Evolutionary conservation across 2,113 vertebrate genomes (phyloP), one percentile per base, ranked within the genome.

Genomic region (Lophotis ruficrista): DNA sequence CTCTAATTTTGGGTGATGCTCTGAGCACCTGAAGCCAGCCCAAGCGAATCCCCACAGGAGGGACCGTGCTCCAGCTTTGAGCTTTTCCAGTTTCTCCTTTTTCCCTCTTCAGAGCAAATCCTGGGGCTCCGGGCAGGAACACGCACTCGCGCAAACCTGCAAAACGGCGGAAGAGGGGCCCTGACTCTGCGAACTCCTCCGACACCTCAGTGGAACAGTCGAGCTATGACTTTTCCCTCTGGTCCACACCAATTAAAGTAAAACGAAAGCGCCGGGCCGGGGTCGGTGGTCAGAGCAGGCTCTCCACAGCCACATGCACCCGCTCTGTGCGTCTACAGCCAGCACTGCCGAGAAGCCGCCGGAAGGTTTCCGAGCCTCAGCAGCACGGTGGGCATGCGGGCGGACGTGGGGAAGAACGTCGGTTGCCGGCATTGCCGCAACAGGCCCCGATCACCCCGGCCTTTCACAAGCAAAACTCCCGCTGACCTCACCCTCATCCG

Each of bases 131-230:
- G 2, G 18, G 41, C 5, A 22, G 50, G 23, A 47, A 56, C 57
- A 41, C 0, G 7, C 50, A 5, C 20, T 48, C 6, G 2, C 3
- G 0, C 16, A 21, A 38, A 38, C 27, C 41, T 15, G 33, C 14
- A 3, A 7, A 38, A 18, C 0, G 4, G 12, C 18, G 2, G 22
- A 43, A 56, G 35, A 43, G 16, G 41, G 41, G 41, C 14, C 41
- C 41, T 43, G 41, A 14, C 14, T 15, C 41, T 14, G 41, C 41
- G 10, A 43, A 14, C 69, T 13, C 61, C 54, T 13, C 53, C 2
- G 2, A 2, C 7, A 0, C 17, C 38, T 5, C 10, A 1, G 33
- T 10, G 20, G 58, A 25, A 12, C 37, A 9, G 5, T 2, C 1
- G 9, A 14, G n/a, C 33, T 4, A 0, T 0, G 28, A 2, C 45